Evolutionary conservation across 2,113 vertebrate genomes (phyloP), one percentile per base, ranked within the genome.

Genomic region (Jaculus jaculus): DNA sequence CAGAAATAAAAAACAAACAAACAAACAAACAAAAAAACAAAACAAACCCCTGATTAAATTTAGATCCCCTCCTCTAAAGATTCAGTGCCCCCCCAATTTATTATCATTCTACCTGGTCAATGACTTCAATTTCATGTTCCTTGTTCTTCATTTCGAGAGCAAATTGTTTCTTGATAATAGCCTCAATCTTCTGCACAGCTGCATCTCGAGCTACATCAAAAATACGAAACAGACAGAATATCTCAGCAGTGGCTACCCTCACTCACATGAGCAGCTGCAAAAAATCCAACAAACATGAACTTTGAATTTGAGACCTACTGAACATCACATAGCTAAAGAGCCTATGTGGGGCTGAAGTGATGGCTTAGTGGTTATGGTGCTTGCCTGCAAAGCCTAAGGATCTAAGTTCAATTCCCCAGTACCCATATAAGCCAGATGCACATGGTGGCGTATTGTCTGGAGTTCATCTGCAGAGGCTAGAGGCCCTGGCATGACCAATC

Each of bases 101-200:
- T 87, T 47, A 68, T 80, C 20, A 92, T 93, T 77, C 82, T 99
- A 99, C 99, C 99, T 99, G 99, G 96, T 99, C 99, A 84, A 99
- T 99, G 84, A 99, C 99, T 98, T 99, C 99, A 93, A 99, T 99
- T 97, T 99, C 99, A 83, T 99, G 99, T 89, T 99, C 99, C 97
- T 99, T 99, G 98, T 98, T 99, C 98, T 99, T 99, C 99, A 99
- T 99, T 98, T 99, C 99, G 11, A 99, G 96, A 0, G 99, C 98
- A 98, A 99, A 99, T 89, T 99, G 99, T 58, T 99, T 99, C 96
- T 98, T 99, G 94, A 99, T 99, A 97, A 99, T 99, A 39, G 98
- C 97, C 93, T 99, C 99, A 37, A 99, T 99, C 98, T 99, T 99
- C 97, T 99, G 99, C 54, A 99, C 98, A 11, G 99, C 98, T 93